Conservation (phyloP, 2,797 vertebrate genomes). For the Takifugu ocellatus region DNA sequence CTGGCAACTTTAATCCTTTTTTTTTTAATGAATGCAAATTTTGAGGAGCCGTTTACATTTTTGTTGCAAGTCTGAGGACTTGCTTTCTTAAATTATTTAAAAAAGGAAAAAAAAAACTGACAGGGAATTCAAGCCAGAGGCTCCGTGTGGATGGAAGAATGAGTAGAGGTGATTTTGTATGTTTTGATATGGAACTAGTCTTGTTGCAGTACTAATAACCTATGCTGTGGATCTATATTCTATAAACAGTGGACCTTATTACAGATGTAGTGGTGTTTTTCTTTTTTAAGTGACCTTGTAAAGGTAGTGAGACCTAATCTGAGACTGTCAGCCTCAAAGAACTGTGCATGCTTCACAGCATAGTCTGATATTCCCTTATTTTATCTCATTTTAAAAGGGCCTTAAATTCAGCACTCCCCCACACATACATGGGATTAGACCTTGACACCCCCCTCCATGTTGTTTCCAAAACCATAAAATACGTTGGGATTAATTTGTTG, state of each 20-base stretch:
- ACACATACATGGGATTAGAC: too few species aligned
- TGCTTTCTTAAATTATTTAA: conserved; percentile 64
- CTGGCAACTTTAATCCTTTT: conserved; percentile 28
- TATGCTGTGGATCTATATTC: conserved; percentile 53
- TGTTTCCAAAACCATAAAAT: too few species aligned
- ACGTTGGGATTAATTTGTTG: too few species aligned
- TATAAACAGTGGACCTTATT: conserved; percentile 64
- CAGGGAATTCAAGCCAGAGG: conserved; percentile 24
- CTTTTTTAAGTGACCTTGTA: conserved; percentile 60
- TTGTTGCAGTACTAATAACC: conserved; percentile 62
- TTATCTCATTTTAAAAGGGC: neutral
- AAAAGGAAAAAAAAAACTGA: conserved; percentile 26
- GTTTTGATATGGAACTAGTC: conserved; percentile 63
- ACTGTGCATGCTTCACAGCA: conserved; percentile 32
- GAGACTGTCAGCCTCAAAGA: conserved; percentile 21
- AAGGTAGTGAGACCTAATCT: conserved; percentile 30
- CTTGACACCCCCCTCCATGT: too few species aligned
- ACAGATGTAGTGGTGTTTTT: conserved; percentile 44
- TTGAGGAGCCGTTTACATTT: conserved; percentile 69
- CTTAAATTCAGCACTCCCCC: neutral
- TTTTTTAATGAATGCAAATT: conserved; percentile 27
- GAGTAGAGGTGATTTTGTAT: conserved; percentile 47
- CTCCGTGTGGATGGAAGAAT: conserved; percentile 38
- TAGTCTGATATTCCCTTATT: conserved; percentile 15
- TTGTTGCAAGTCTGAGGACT: conserved; percentile 32